Evolutionary conservation across 2,888 invertebrate species (phyloP).

Genomic region (Rhagophthalmus giganteus): DNA sequence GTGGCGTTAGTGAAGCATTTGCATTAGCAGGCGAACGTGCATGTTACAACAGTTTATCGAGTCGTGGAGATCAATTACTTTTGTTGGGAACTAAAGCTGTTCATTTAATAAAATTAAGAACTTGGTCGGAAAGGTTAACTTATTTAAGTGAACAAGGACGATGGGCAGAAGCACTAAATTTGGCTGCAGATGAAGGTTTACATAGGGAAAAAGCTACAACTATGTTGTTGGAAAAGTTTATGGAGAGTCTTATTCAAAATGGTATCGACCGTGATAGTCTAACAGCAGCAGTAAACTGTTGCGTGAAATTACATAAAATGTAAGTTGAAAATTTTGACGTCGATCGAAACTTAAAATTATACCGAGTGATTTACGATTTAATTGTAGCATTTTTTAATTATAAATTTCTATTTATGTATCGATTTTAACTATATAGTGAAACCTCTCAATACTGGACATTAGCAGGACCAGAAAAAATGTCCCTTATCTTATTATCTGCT

Average conservation of each 20-base stretch:
- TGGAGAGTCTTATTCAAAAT: constrained; percentile 54
- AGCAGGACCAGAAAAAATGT: too few species aligned
- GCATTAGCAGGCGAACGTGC: constrained; percentile 73
- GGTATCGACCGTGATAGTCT: constrained; percentile 54
- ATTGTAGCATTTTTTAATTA: constrained; percentile 1
- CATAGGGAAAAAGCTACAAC: constrained; percentile 50
- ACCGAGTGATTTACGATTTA: too few species aligned
- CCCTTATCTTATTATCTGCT: too few species aligned
- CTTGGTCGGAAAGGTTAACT: constrained; percentile 69
- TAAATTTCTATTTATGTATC: too few species aligned
- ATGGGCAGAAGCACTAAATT: constrained; percentile 62
- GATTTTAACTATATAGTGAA: too few species aligned
- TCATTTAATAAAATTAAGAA: constrained; percentile 63
- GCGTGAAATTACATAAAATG: constrained; percentile 58
- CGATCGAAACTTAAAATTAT: not conserved
- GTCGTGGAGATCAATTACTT: constrained; percentile 69
- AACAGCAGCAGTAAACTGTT: constrained; percentile 56
- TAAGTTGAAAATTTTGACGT: too few species aligned
- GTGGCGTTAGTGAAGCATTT: constrained; percentile 84
- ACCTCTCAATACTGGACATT: too few species aligned
- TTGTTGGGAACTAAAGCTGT: constrained; percentile 67
- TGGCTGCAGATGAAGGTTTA: constrained; percentile 59
- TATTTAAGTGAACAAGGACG: constrained; percentile 64
- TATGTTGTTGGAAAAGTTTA: constrained; percentile 51
- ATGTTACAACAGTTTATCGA: constrained; percentile 73